A percentile compares a stretch with the other conserved stretches of the same genome.
Evolutionary conservation across 2,888 invertebrate species (phyloP).

Genomic region (Dolichomitus sp.): DNA sequence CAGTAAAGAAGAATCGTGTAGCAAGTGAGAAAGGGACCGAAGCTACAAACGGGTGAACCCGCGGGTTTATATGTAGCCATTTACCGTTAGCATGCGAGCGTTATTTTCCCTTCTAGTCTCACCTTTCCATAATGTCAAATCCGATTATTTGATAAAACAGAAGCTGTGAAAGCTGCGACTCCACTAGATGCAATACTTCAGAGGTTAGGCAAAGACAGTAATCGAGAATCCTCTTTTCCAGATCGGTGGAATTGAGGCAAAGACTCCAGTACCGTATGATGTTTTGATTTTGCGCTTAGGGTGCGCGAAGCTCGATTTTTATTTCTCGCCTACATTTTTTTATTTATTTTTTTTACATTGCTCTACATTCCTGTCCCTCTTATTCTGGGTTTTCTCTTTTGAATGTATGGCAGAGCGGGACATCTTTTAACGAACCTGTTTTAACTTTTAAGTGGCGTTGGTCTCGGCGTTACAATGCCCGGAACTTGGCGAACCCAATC

Average conservation of each 20-base stretch:
- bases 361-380: background rate
- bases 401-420: background rate
- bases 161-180: background rate
- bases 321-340: background rate
- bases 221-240: background rate
- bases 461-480: conserved; percentile 74
- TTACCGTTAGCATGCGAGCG: conserved; percentile 47
- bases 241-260: background rate
- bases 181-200: background rate
- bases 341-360: background rate
- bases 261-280: background rate
- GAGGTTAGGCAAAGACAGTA: background rate
- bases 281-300: background rate
- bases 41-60: conserved; percentile 17
- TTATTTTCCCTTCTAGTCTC: background rate
- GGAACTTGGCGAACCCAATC: conserved; percentile 46
- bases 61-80: conserved; percentile 62
- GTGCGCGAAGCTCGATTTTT: background rate
- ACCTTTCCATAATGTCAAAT: conserved; percentile 51
- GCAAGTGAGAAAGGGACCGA: conserved; percentile 38
- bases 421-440: conserved; percentile 71
- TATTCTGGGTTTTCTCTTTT: background rate
- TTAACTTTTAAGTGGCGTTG: conserved; percentile 80
- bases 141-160: conserved; percentile 59
- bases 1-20: conserved; percentile 10